Base-by-base conservation (phyloP, 2,113 vertebrate genomes). In the Callaeas wilsoni region DNA sequence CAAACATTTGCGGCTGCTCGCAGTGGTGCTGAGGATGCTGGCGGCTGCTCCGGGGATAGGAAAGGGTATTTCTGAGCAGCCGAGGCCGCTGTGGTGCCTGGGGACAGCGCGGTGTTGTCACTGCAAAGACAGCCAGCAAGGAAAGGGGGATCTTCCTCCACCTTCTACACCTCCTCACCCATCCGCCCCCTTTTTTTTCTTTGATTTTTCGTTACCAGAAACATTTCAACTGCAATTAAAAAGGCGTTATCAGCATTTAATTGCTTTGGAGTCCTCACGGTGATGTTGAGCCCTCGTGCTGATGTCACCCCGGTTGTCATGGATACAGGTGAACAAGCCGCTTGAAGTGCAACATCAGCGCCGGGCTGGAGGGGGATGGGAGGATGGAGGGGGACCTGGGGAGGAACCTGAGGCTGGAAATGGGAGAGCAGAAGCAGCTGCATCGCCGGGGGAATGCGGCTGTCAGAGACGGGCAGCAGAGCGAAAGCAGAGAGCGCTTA, bases 261-360 rank as follows among this genome's bases (percentile, higher is more conserved):
- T 96, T 96, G 87, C 62, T 42, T n/a, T 74, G 82, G 88, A 96
- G 89, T 93, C 76, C 69, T 96, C 22, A 16, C 53, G 74, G 70
- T 33, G 92, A 70, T 95, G 89, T 25, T 15, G 56, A 91, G 81
- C 79, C 88, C 92, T 85, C 12, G 74, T 18, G 76, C 78, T 98
- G 94, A 97, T 93, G 88, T 90, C 93, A 98, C 90, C 89, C 21
- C 46, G 29, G 96, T 98, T 97, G 97, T 84, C 96, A 98, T 97
- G 94, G 97, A 95, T 97, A 98, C 97, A 84, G 95, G 64, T 90
- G 94, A 96, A 96, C 42, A 81, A 87, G 88, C 69, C 84, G 56
- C 84, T 85, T 27, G 89, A 76, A 96, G 86, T 53, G 88, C 89
- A 92, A 13, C 84, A 92, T 95, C 95, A 94, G 90, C 30, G 6